phyloP scores from a whole-genome alignment of 2,797 vertebrate species.

The Sebastes paucispinis region DNA sequence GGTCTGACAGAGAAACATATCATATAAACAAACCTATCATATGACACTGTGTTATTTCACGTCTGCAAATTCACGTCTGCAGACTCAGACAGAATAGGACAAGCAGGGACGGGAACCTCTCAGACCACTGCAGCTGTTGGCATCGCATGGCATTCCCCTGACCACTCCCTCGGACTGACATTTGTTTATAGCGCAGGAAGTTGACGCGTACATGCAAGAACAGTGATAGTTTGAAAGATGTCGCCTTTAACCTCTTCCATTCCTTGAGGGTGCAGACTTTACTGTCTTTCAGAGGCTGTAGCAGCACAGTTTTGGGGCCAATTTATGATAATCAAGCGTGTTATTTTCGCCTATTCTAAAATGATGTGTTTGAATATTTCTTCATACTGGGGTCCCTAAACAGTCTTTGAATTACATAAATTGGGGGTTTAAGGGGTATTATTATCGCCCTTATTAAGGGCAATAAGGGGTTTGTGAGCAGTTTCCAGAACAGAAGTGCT shows the following conservation, averaged over 20 bases:
- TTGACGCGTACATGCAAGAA: not conserved
- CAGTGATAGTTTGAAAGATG: not conserved
- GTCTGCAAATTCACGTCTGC: constrained; percentile 8
- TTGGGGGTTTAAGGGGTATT: too few species aligned
- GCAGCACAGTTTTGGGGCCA: too few species aligned
- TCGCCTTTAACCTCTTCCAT: not conserved
- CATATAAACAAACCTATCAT: constrained; percentile 4
- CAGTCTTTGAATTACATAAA: too few species aligned
- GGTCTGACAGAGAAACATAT: not conserved
- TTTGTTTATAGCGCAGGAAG: constrained; percentile 49
- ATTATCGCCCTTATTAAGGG: too few species aligned
- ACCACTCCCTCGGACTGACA: constrained; percentile 56
- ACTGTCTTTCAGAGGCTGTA: too few species aligned
- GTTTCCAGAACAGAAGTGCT: too few species aligned
- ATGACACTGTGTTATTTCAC: constrained; percentile 33
- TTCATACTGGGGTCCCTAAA: too few species aligned
- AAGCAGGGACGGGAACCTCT: constrained; percentile 39
- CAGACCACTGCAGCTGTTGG: constrained; percentile 68
- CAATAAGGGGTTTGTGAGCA: too few species aligned
- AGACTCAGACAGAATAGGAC: constrained; percentile 54
- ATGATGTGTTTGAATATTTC: too few species aligned
- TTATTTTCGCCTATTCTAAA: too few species aligned
- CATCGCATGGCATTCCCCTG: constrained; percentile 40
- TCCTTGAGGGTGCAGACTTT: too few species aligned
- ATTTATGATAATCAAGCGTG: too few species aligned